phyloP scores from a whole-genome alignment of 1,140 invertebrate species.

The Pachypeltis micranthus region DNA sequence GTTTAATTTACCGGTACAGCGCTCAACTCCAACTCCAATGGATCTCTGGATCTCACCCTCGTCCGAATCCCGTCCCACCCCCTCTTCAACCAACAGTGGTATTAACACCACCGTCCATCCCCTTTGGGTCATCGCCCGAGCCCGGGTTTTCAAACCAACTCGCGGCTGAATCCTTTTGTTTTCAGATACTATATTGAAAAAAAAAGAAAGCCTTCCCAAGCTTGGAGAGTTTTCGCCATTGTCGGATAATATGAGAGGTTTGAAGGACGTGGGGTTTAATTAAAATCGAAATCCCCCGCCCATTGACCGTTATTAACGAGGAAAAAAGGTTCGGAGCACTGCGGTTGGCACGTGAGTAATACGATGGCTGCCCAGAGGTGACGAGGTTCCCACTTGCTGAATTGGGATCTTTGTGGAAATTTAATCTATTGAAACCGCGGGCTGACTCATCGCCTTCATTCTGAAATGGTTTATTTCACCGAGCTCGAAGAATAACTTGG shows the following conservation, averaged over 20 bases:
- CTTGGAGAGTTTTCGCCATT: not conserved
- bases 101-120: too few relatives aligned
- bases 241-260: constrained; percentile 6
- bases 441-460: too few relatives aligned
- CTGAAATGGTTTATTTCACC: too few relatives aligned
- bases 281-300: not conserved
- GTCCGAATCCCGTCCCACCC: too few relatives aligned
- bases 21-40: too few relatives aligned
- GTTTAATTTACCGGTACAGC: not conserved
- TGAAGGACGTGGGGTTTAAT: not conserved
- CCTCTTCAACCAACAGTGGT: too few relatives aligned
- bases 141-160: constrained; percentile 1
- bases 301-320: not conserved
- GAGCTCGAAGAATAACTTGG: too few relatives aligned
- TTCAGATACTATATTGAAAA: constrained; percentile 4
- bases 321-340: not conserved
- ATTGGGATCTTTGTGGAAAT: too few relatives aligned
- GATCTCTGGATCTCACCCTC: not conserved
- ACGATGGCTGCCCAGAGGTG: too few relatives aligned
- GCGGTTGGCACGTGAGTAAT: not conserved
- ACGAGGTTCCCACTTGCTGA: too few relatives aligned
- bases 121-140: not conserved
- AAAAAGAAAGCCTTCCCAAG: not conserved
- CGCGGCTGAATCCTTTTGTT: not conserved
- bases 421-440: too few relatives aligned